Percentiles rank a stretch among this genome's conserved stretches.
phyloP scores from a whole-genome alignment of 2,797 vertebrate species.

The Pagetopsis macropterus region DNA sequence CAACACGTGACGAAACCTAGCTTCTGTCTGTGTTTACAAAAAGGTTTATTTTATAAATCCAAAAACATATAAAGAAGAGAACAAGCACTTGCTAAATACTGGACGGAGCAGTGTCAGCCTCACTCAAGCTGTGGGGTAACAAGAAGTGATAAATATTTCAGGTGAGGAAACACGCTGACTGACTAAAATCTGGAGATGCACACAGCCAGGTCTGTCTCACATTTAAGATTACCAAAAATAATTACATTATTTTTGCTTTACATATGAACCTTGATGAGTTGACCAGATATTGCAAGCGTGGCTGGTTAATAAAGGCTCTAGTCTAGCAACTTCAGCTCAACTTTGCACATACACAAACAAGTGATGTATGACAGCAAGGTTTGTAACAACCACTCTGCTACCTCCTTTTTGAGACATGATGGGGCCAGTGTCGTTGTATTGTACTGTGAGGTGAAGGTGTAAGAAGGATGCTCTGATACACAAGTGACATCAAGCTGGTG shows the following conservation, averaged over 20 bases:
- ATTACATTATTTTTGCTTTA: neutral
- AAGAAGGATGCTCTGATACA: conserved; percentile 26
- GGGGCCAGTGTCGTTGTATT: neutral
- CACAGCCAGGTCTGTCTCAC: conserved; percentile 2
- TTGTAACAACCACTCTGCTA: conserved; percentile 5
- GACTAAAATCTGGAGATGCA: neutral
- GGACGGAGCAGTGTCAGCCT: neutral
- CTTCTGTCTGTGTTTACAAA: conserved; percentile 14
- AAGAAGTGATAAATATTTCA: neutral
- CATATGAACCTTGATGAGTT: conserved; percentile 9
- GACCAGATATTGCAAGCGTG: neutral
- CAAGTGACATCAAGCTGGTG: neutral
- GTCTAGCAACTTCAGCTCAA: neutral
- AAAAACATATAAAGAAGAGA: conserved; percentile 20
- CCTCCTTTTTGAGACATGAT: neutral
- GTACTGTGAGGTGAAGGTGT: conserved; percentile 18
- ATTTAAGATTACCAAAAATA: neutral
- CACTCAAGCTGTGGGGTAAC: neutral
- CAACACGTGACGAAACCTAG: neutral
- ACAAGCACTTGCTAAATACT: neutral
- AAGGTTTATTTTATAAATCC: neutral
- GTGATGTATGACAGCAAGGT: neutral
- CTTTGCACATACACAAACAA: conserved; percentile 24
- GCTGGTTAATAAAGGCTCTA: neutral
- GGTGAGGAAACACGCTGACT: neutral